These are phyloP conservation scores for Porites cylindrica DNA, from an alignment of 92 coral and sea anemone genomes.

Conservation along the genomic window DNA sequence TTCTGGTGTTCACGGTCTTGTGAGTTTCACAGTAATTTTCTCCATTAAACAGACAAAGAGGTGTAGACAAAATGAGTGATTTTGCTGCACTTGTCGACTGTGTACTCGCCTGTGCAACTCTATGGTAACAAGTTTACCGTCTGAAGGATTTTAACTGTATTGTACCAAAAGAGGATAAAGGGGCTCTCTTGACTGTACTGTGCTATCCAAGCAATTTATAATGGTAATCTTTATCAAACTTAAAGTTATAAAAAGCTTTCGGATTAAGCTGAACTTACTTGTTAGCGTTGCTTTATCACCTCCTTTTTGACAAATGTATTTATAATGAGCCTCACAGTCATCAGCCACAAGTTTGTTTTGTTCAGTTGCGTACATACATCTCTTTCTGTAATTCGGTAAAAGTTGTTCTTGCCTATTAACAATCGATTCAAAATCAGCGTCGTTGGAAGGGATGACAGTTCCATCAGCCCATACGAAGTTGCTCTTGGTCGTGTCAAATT, in stretches of 20 bases:
- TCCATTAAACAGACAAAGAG: too few relatives aligned
- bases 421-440: conserved; percentile 19
- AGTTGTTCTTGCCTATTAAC: conserved; percentile 13
- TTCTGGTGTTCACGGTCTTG: too few relatives aligned
- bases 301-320: conserved; percentile 29
- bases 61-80: too few relatives aligned
- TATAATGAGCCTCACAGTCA: neutral
- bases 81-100: too few relatives aligned
- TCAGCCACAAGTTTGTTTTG: neutral
- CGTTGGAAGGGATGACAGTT: neutral
- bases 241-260: neutral
- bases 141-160: too few relatives aligned
- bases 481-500: neutral
- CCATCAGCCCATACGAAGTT: conserved; percentile 41
- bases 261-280: neutral
- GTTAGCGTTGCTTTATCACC: neutral
- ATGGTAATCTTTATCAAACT: neutral
- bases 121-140: too few relatives aligned
- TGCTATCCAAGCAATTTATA: neutral
- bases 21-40: too few relatives aligned
- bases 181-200: too few relatives aligned
- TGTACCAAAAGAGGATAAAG: too few relatives aligned
- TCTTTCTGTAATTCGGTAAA: neutral
- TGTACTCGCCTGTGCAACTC: too few relatives aligned
- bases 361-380: conserved; percentile 17